A percentile compares a stretch with the other conserved stretches of the same genome.
Evolutionary conservation across 2,113 vertebrate genomes (phyloP).

Genomic region (Chloebia gouldiae): DNA sequence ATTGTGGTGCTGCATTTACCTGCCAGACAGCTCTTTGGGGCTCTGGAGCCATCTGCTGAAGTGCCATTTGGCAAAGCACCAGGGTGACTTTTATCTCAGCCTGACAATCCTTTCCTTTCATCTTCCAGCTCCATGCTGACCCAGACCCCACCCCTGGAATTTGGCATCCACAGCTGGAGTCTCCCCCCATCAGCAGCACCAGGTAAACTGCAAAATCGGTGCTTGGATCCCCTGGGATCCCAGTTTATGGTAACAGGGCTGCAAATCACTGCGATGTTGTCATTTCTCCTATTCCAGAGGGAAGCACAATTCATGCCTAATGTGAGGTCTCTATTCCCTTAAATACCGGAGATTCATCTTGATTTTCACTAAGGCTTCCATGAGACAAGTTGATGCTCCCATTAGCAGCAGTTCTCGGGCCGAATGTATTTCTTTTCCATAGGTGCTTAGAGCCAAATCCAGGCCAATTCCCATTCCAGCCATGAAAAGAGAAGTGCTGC

Average conservation of each 20-base stretch:
- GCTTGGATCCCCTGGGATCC: neutral
- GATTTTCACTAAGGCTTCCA: neutral
- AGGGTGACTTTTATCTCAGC: neutral
- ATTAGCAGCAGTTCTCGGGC: neutral
- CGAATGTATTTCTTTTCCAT: neutral
- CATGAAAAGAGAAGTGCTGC: neutral
- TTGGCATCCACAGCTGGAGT: neutral
- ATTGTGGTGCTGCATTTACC: neutral
- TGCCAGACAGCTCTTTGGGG: neutral
- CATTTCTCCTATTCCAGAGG: neutral
- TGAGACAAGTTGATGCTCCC: neutral
- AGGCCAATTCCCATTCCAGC: neutral
- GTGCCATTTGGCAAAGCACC: neutral
- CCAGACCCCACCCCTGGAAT: neutral
- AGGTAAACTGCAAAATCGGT: neutral
- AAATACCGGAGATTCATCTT: neutral
- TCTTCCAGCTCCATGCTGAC: neutral
- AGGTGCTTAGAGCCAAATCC: neutral
- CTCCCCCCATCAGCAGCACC: neutral
- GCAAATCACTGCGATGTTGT: neutral
- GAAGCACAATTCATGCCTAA: neutral
- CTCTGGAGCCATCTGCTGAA: neutral
- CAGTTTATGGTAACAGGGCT: neutral
- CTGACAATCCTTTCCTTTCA: neutral
- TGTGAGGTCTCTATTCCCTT: conserved; percentile 1